Evolutionary conservation across 2,888 invertebrate genomes (phyloP).

Genomic region (Drosophila paramelanica): DNA sequence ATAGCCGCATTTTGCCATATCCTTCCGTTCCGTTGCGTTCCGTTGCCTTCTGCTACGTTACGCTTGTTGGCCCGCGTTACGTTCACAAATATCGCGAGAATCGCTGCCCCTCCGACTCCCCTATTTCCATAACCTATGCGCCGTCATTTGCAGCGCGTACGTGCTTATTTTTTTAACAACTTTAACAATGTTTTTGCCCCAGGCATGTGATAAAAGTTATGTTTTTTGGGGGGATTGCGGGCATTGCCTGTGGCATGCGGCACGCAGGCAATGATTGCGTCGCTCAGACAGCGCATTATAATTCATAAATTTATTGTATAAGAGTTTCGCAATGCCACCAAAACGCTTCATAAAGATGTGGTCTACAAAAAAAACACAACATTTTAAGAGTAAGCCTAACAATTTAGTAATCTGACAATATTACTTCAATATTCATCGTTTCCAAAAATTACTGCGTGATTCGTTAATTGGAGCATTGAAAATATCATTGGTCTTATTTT

Average conservation of each 20-base stretch:
- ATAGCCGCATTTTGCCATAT: slow-evolving; percentile 74
- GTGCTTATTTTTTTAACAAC: slow-evolving; percentile 77
- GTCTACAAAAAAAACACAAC: background rate
- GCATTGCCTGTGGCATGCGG: slow-evolving; percentile 45
- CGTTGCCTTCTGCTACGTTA: slow-evolving; percentile 21
- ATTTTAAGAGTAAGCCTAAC: background rate
- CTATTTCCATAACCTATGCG: slow-evolving; percentile 22
- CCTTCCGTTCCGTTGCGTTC: slow-evolving; percentile 60
- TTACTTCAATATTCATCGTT: background rate
- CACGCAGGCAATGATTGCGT: slow-evolving; percentile 50
- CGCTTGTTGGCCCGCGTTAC: slow-evolving; percentile 36
- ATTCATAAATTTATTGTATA: slow-evolving; percentile 46
- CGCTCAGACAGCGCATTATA: slow-evolving; percentile 38
- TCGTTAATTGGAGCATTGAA: too few species aligned
- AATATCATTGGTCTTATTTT: too few species aligned
- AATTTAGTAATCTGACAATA: background rate
- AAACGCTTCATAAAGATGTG: background rate
- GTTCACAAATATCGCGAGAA: slow-evolving; percentile 51
- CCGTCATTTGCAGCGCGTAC: slow-evolving; percentile 70
- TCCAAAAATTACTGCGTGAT: too few species aligned
- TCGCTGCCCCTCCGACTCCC: background rate
- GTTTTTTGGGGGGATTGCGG: slow-evolving; percentile 8
- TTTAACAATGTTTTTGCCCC: slow-evolving; percentile 70
- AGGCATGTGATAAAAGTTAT: slow-evolving; percentile 70
- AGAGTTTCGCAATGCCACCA: slow-evolving; percentile 25